Evolutionary conservation across 1,140 invertebrate genomes (phyloP).

Genomic region (Prorops nasuta): DNA sequence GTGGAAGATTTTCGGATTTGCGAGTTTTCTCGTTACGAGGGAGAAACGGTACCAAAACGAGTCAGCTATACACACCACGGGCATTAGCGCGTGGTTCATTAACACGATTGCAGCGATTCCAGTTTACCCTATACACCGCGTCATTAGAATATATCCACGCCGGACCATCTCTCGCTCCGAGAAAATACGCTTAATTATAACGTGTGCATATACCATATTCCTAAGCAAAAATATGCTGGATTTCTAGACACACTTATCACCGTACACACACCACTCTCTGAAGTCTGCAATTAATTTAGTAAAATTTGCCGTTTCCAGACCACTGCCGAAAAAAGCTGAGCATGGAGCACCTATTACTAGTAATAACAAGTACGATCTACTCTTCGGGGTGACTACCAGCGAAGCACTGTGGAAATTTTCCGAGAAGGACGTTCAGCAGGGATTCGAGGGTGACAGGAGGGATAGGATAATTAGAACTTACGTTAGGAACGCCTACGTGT

Average conservation of each 20-base stretch:
- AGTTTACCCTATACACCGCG: constrained; percentile 10
- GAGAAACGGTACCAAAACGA: constrained; percentile 19
- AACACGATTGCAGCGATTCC: constrained; percentile 26
- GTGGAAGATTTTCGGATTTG: too few species aligned
- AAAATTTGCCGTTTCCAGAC: constrained; percentile 35
- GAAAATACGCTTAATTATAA: too few species aligned
- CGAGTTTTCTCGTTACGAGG: constrained; percentile 22
- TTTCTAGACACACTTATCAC: too few species aligned
- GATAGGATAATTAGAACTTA: constrained; percentile 92
- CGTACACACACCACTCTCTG: too few species aligned
- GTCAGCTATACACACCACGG: constrained; percentile 9
- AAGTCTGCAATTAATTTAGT: too few species aligned
- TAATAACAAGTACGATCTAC: constrained; percentile 70
- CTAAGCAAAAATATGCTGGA: too few species aligned
- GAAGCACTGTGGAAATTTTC: constrained; percentile 82
- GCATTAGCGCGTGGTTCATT: constrained; percentile 30
- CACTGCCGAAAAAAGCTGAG: constrained; percentile 45
- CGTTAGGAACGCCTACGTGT: constrained; percentile 88
- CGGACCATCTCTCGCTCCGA: too few species aligned
- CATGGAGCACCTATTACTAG: constrained; percentile 54
- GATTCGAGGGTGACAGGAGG: constrained; percentile 85
- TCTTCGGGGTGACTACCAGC: constrained; percentile 82
- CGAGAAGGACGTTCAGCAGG: constrained; percentile 78
- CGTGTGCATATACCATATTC: too few species aligned
- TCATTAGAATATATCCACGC: constrained; percentile 24